These are phyloP conservation scores for Exephanes ischioxanthus DNA, from an alignment of 2,888 invertebrate genomes.

Conservation along the genomic window DNA sequence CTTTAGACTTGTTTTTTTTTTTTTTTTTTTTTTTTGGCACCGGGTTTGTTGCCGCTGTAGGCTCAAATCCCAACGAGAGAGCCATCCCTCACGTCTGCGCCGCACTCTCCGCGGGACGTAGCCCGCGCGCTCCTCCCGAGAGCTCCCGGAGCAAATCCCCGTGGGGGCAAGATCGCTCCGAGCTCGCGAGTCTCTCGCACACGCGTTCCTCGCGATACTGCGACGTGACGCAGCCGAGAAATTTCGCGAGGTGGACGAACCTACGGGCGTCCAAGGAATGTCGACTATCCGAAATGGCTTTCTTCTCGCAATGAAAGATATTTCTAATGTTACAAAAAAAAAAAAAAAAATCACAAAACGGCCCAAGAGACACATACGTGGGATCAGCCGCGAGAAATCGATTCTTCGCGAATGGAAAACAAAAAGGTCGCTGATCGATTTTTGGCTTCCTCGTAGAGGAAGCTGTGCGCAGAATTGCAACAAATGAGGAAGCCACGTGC, in stretches of 20 bases:
- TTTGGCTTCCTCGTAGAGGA: too few relatives aligned
- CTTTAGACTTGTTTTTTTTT: constrained; percentile 10
- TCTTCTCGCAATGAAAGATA: constrained; percentile 17
- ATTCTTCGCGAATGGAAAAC: neutral
- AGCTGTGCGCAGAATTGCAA: too few relatives aligned
- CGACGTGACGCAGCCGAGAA: constrained; percentile 56
- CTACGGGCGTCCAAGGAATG: constrained; percentile 72
- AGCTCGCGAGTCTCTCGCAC: constrained; percentile 20
- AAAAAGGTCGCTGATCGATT: neutral
- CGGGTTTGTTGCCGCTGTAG: constrained; percentile 51
- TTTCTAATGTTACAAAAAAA: neutral
- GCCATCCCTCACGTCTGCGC: constrained; percentile 58
- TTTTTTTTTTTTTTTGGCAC: constrained; percentile 44
- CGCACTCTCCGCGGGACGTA: constrained; percentile 19
- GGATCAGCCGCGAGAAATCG: neutral
- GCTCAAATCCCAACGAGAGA: constrained; percentile 37
- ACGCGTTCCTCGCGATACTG: constrained; percentile 27
- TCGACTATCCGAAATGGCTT: constrained; percentile 55
- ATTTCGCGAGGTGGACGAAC: constrained; percentile 73
- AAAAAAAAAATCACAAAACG: neutral
- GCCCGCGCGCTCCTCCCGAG: constrained; percentile 2
- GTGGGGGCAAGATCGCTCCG: constrained; percentile 14
- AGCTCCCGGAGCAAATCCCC: constrained; percentile 24
- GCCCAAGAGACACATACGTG: neutral
- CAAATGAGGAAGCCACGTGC: too few relatives aligned